Evolutionary conservation across 2,888 invertebrate genomes (phyloP).

Genomic region (Incurvaria masculella): DNA sequence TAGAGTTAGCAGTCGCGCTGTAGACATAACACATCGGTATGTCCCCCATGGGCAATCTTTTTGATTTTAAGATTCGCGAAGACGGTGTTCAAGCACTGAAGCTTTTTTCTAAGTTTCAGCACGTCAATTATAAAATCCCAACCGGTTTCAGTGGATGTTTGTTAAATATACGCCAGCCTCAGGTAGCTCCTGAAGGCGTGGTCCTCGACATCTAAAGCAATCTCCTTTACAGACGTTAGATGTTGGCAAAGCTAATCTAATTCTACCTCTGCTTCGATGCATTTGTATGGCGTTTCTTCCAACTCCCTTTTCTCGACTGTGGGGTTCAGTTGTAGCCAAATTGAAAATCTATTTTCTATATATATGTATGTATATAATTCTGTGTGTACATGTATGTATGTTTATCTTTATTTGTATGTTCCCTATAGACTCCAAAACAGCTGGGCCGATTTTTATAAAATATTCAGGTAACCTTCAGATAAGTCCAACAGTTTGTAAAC

Average conservation of each 20-base stretch:
- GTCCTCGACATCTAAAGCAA: slow-evolving; percentile 92
- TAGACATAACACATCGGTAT: slow-evolving; percentile 86
- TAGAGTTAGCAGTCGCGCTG: slow-evolving; percentile 95
- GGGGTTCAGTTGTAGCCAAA: too few species aligned
- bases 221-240: slow-evolving; percentile 63
- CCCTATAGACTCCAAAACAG: too few species aligned
- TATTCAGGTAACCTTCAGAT: too few species aligned
- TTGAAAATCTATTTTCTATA: too few species aligned
- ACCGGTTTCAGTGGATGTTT: slow-evolving; percentile 75
- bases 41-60: slow-evolving; percentile 94
- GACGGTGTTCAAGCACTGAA: slow-evolving; percentile 80
- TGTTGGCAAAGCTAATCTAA: slow-evolving; percentile 64
- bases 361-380: too few species aligned
- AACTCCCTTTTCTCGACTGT: too few species aligned
- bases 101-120: slow-evolving; percentile 73
- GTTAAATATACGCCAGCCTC: slow-evolving; percentile 92
- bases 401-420: too few species aligned
- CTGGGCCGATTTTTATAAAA: too few species aligned
- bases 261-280: slow-evolving; percentile 63
- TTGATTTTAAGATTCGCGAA: slow-evolving; percentile 88
- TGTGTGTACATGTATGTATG: too few species aligned
- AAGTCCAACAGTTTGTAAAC: too few species aligned
- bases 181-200: slow-evolving; percentile 90
- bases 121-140: slow-evolving; percentile 91
- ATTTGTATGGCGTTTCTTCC: slow-evolving; percentile 62